phyloP scores from a whole-genome alignment of 1,140 invertebrate species.

The Saccostrea cuccullata region DNA sequence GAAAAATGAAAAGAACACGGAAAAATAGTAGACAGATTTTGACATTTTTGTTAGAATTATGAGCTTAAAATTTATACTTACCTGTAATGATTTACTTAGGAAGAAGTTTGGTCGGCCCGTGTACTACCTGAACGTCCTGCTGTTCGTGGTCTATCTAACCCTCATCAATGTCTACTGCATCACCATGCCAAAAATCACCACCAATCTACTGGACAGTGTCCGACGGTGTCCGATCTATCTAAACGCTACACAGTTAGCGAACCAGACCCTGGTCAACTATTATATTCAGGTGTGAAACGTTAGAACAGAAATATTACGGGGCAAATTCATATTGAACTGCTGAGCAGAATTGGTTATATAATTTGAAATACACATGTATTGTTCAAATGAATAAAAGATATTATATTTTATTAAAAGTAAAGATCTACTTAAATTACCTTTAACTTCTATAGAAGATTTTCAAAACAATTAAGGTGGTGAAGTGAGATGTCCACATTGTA shows the following conservation, averaged over 20 bases:
- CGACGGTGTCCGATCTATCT: slow-evolving; percentile 56
- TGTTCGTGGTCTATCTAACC: slow-evolving; percentile 50
- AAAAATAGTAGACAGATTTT: not conserved
- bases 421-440: too few species aligned
- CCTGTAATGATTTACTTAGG: slow-evolving; percentile 30
- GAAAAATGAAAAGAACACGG: too few species aligned
- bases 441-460: too few species aligned
- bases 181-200: slow-evolving; percentile 56
- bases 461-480: too few species aligned
- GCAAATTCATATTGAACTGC: too few species aligned
- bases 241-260: slow-evolving; percentile 34
- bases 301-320: too few species aligned
- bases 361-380: too few species aligned
- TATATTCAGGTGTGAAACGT: slow-evolving; percentile 52
- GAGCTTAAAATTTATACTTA: too few species aligned
- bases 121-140: slow-evolving; percentile 54
- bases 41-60: not conserved
- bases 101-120: slow-evolving; percentile 58
- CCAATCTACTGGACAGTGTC: slow-evolving; percentile 57
- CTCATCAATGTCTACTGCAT: slow-evolving; percentile 52
- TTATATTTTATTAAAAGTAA: too few species aligned
- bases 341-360: too few species aligned
- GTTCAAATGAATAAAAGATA: too few species aligned
- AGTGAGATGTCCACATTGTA: too few species aligned
- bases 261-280: slow-evolving; percentile 49